A percentile compares a stretch with the other conserved stretches of the same genome.
phyloP scores from a whole-genome alignment of 1,140 invertebrate species.

The Helicoverpa armigera region DNA sequence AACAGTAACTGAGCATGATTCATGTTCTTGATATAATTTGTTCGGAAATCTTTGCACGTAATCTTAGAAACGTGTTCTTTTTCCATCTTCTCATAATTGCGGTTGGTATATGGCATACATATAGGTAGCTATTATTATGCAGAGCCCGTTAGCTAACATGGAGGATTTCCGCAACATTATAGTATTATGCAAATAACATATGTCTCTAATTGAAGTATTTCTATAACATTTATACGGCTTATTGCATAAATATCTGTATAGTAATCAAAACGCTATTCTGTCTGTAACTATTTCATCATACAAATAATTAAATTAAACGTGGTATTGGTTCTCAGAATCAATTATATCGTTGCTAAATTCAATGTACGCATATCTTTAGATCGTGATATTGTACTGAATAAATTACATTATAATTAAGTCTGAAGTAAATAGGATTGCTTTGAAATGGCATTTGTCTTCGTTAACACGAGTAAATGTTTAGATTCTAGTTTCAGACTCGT shows the following conservation, averaged over 20 bases:
- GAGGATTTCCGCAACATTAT: neutral
- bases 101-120: neutral
- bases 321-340: constrained; percentile 18
- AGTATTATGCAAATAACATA: neutral
- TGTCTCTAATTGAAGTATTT: neutral
- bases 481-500: neutral
- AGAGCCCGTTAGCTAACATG: neutral
- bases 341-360: constrained; percentile 18
- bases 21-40: constrained; percentile 24
- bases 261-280: neutral
- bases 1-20: constrained; percentile 18
- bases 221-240: neutral
- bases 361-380: constrained; percentile 12
- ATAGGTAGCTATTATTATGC: neutral
- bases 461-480: neutral
- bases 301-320: constrained; percentile 16
- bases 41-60: neutral
- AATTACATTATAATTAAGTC: constrained; percentile 41
- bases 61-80: neutral
- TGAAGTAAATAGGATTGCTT: constrained; percentile 1
- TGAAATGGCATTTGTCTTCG: constrained; percentile 1
- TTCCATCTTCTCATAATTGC: constrained; percentile 15
- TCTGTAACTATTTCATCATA: neutral
- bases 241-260: neutral
- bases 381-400: neutral